phyloP scores from a whole-genome alignment of 1,140 invertebrate genomes.

The Lordiphosa stackelbergi region DNA sequence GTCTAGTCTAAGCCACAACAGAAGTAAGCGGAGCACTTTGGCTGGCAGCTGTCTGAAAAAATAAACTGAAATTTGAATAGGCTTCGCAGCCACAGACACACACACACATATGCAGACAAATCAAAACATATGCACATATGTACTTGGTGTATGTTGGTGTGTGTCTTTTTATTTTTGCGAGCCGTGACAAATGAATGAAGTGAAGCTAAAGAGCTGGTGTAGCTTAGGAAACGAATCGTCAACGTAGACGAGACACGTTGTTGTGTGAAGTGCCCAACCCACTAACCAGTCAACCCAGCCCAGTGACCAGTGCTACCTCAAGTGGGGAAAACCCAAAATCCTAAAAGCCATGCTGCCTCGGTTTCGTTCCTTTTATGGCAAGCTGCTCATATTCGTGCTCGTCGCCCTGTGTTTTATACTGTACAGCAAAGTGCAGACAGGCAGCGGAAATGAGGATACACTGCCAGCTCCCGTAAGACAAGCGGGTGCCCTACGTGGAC shows the following conservation, averaged over 20 bases:
- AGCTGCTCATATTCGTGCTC: constrained; percentile 66
- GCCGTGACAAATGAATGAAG: constrained; percentile 44
- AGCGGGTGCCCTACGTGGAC: constrained; percentile 12
- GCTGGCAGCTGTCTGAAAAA: not conserved
- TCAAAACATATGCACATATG: constrained; percentile 27
- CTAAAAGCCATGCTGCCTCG: constrained; percentile 67
- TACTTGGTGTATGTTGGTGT: constrained; percentile 4
- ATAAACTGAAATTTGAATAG: constrained; percentile 24
- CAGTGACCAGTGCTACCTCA: constrained; percentile 53
- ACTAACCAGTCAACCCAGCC: constrained; percentile 2
- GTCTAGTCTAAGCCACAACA: constrained; percentile 70
- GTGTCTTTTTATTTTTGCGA: constrained; percentile 20
- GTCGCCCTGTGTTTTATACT: constrained; percentile 70
- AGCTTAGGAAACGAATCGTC: constrained; percentile 31
- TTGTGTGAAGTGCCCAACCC: constrained; percentile 18
- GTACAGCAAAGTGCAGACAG: constrained; percentile 66
- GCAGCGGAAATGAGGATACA: constrained; percentile 28
- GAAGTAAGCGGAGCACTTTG: constrained; percentile 26
- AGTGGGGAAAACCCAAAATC: too few relatives aligned
- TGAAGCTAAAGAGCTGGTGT: constrained; percentile 8
- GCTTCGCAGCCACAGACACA: too few relatives aligned
- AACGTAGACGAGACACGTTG: constrained; percentile 38
- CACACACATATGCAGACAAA: constrained; percentile 7
- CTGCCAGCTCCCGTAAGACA: constrained; percentile 4
- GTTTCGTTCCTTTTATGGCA: constrained; percentile 75